Evolutionary conservation across 2,113 vertebrate species (phyloP), one percentile per base, ranked within the genome.

Genomic region (Apodemus speciosus): DNA sequence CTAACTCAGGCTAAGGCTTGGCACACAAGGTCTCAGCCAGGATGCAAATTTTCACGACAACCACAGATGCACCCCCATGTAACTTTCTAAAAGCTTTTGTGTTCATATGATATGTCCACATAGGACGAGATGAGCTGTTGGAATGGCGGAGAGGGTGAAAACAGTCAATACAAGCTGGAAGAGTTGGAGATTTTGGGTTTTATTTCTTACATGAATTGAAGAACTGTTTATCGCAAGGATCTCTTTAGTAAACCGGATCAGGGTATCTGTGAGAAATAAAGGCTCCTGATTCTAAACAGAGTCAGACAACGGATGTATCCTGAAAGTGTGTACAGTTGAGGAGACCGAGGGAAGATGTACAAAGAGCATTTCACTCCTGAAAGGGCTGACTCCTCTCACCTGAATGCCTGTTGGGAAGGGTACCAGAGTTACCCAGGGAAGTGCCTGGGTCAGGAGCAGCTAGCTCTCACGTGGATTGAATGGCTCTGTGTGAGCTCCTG

Each of bases 1-100:
- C 97, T 95, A 97, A 96, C 92, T 97, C 97, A 94, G 97, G 92
- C 96, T 96, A 95, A 97, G 96, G 97, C 96, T 96, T 96, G 96
- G 96, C 46, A 0, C 88, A 62, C 95, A 96, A 97, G 97, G 97
- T 97, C 97, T 95, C 91, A 95, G 87, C 96, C 95, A 89, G 81
- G 94, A 97, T 95, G 91, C 38, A 88, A 81, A 97, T 97, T 97
- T 95, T 96, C 95, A 56, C 71, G 32, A 87, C 46, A 93, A 43
- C 27, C 27, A 5, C 58, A 49, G 53, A 66, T 58, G 73, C 58
- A 3, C 35, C 81, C 66, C 58, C 83, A 3, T 40, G 73, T 43
- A 89, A 96, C 93, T 64, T 58, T 38, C 1, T 77, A 35, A 75
- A 94, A 95, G 84, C 75, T 49, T 87, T 79, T 92, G 58, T 60